phyloP scores from a whole-genome alignment of 2,797 vertebrate genomes.

The Pseudochirops cupreus region DNA sequence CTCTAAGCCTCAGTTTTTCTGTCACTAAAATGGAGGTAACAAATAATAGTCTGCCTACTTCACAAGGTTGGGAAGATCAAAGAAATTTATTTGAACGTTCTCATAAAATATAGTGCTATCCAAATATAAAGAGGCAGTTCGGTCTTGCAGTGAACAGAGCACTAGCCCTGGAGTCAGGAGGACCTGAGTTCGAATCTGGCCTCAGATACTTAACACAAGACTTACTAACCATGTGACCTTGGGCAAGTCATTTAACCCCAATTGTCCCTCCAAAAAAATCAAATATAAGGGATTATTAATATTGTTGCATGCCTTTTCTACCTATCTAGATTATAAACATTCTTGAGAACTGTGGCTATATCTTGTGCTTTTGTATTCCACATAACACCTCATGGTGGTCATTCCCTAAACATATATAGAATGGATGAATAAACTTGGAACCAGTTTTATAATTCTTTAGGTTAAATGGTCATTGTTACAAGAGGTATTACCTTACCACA shows the following conservation, averaged over 20 bases:
- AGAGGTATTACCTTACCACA: neutral
- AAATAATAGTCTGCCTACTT: neutral
- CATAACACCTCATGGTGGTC: neutral
- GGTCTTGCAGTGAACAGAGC: too few species aligned
- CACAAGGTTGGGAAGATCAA: neutral
- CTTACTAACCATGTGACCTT: too few species aligned
- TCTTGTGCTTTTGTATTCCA: neutral
- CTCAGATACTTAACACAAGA: too few species aligned
- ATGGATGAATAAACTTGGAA: neutral
- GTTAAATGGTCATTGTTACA: neutral
- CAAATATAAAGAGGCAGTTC: neutral
- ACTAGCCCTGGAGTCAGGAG: too few species aligned
- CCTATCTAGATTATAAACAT: neutral
- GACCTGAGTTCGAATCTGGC: too few species aligned
- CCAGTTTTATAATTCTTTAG: neutral
- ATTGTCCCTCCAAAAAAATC: too few species aligned
- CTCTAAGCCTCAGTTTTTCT: neutral
- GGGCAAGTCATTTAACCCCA: too few species aligned
- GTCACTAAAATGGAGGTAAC: neutral
- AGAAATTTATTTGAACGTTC: neutral
- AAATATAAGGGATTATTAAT: neutral
- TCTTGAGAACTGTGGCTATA: neutral
- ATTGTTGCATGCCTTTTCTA: neutral
- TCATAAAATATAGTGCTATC: neutral
- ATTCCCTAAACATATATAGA: neutral